Conservation (phyloP, 2,113 vertebrate genomes). For the Oreochromis aureus region DNA sequence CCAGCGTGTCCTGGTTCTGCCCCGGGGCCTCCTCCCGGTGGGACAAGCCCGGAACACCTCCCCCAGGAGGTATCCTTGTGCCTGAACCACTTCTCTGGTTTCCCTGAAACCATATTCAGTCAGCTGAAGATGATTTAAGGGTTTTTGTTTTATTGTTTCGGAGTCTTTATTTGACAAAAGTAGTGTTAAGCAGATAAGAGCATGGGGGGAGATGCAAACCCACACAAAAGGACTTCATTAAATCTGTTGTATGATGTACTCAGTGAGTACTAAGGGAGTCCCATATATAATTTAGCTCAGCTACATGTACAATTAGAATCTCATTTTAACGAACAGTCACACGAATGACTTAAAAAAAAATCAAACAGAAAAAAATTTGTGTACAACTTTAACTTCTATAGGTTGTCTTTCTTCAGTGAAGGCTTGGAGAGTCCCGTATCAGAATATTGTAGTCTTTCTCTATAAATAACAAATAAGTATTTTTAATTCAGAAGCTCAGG, state of each 20-base stretch:
- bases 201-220: neutral
- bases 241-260: neutral
- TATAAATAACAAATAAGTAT: neutral
- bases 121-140: neutral
- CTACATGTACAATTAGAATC: neutral
- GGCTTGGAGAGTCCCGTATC: neutral
- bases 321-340: neutral
- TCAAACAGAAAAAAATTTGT: neutral
- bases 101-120: neutral
- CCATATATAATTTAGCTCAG: neutral
- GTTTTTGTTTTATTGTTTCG: neutral
- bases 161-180: neutral
- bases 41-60: neutral
- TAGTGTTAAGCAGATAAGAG: neutral
- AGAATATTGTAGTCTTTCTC: neutral
- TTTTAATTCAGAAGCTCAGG: neutral
- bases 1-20: neutral
- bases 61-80: neutral
- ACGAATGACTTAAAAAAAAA: neutral
- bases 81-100: neutral
- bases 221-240: neutral
- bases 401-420: neutral
- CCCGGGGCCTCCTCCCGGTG: neutral
- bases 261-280: neutral
- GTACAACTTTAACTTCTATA: neutral